Base-by-base conservation (phyloP, 2,797 vertebrate species). In the Galagoides demidoff region DNA sequence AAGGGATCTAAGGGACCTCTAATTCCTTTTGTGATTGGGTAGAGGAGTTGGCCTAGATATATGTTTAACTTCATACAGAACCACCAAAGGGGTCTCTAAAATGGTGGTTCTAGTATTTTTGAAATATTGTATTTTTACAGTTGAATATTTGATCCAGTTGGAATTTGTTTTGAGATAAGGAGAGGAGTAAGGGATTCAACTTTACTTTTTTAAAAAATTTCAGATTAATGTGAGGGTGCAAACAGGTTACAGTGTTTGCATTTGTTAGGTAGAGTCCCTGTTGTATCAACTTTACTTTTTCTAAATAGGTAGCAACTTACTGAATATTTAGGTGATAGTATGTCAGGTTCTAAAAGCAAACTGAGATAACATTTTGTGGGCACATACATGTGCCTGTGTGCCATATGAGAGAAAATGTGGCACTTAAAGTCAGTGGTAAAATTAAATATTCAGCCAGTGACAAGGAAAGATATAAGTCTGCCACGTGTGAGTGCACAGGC, bases 391-490 rank as follows among this genome's bases (percentile, higher is more conserved):
- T 5, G 8, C n/a, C 39, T 19, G n/a, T n/a, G n/a, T n/a, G n/a
- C n/a, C n/a, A n/a, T n/a, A n/a, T n/a, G n/a, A n/a, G n/a, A 12
- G 19, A 25, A 29, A 17, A 0, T 1, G 14, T 13, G 39, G 34
- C 91, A 13, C 37, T 55, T 11, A 93, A 82, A 22, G 82, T 74
- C 85, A 27, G 34, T 29, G 68, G 76, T 66, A 66, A 87, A 57
- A 57, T 49, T n/a, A n/a, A n/a, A n/a, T n/a, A n/a, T n/a, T n/a
- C 17, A 6, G 17, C 57, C 7, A n/a, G 5, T 31, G 45, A 34
- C 1, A 19, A 64, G 68, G n/a, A 91, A 14, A 84, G 57, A 25
- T 22, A 25, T 22, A 20, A 39, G 71, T 7, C 37, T 23, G 25
- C 70, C 39, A 27, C 7, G 11, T 16, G 7, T 14, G 39, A 83